These are phyloP conservation scores for Scaptodrosophila lebanonensis DNA, from an alignment of 1,140 invertebrate species.

Conservation along the genomic window DNA sequence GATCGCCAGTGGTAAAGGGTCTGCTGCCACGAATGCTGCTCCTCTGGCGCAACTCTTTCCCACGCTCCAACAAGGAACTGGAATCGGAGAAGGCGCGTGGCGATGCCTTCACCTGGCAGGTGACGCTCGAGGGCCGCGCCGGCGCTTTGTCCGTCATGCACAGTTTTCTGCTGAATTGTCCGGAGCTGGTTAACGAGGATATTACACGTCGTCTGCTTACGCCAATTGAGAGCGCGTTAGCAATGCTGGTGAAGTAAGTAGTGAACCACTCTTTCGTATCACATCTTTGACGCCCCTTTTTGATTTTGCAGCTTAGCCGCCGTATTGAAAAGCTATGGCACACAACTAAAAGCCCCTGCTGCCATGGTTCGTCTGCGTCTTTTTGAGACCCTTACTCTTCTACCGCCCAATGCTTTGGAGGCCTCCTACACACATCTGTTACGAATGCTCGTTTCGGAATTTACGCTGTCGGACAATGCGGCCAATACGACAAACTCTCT, in stretches of 20 bases:
- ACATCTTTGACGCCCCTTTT: background rate
- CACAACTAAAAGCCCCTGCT: slow-evolving; percentile 94
- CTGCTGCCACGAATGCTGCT: slow-evolving; percentile 94
- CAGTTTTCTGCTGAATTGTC: slow-evolving; percentile 93
- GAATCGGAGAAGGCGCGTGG: slow-evolving; percentile 98
- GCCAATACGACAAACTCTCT: slow-evolving; percentile 96
- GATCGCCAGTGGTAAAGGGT: slow-evolving; percentile 93
- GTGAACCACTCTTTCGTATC: background rate
- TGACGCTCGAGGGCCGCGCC: slow-evolving; percentile 96
- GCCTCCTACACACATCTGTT: slow-evolving; percentile 90
- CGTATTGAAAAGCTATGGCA: slow-evolving; percentile 94
- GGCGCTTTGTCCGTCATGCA: slow-evolving; percentile 97
- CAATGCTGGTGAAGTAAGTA: slow-evolving; percentile 94
- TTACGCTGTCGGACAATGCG: slow-evolving; percentile 95
- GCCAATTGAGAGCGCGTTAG: slow-evolving; percentile 95
- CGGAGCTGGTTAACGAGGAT: slow-evolving; percentile 93
- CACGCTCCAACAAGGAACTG: slow-evolving; percentile 95
- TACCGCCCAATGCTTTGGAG: slow-evolving; percentile 91
- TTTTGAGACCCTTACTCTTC: slow-evolving; percentile 91
- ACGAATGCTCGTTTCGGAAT: slow-evolving; percentile 96
- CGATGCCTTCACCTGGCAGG: slow-evolving; percentile 99
- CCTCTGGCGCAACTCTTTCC: slow-evolving; percentile 98
- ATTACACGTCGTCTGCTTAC: slow-evolving; percentile 90
- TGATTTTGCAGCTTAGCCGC: slow-evolving; percentile 82
- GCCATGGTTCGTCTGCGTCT: slow-evolving; percentile 94